A percentile compares a stretch with the other conserved stretches of the same genome.
phyloP scores from a whole-genome alignment of 1,140 invertebrate species.

The Polypedilum pembai region DNA sequence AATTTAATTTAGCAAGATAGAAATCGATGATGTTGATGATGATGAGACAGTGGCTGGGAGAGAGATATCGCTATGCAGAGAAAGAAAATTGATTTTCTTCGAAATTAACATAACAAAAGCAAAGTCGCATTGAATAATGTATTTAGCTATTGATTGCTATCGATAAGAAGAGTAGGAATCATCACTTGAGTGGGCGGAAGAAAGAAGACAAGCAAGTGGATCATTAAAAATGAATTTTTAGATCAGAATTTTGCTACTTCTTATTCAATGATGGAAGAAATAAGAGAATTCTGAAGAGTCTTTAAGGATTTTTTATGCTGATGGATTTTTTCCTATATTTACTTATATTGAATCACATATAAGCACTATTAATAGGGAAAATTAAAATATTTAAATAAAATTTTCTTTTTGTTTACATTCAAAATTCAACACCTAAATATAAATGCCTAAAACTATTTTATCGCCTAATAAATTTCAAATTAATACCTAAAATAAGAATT shows the following conservation, averaged over 20 bases:
- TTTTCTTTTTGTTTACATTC: too few relatives aligned
- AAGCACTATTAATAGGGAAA: too few relatives aligned
- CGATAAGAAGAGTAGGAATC: not conserved
- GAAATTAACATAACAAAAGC: conserved; percentile 26
- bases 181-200: not conserved
- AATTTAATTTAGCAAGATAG: conserved; percentile 16
- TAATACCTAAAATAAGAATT: too few relatives aligned
- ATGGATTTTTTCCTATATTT: too few relatives aligned
- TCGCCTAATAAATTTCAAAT: too few relatives aligned
- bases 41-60: not conserved
- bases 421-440: too few relatives aligned
- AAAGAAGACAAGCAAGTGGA: not conserved
- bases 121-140: conserved; percentile 15
- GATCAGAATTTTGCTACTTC: not conserved
- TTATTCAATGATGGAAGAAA: too few relatives aligned
- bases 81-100: conserved; percentile 22
- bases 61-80: not conserved
- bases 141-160: conserved; percentile 14
- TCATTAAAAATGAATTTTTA: conserved; percentile 28
- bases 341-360: too few relatives aligned
- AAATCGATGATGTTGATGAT: conserved; percentile 7
- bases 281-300: too few relatives aligned
- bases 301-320: too few relatives aligned
- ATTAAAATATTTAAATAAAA: too few relatives aligned
- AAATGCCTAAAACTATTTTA: too few relatives aligned